Conservation (phyloP, 2,113 vertebrate species). For the Montifringilla adamsi region DNA sequence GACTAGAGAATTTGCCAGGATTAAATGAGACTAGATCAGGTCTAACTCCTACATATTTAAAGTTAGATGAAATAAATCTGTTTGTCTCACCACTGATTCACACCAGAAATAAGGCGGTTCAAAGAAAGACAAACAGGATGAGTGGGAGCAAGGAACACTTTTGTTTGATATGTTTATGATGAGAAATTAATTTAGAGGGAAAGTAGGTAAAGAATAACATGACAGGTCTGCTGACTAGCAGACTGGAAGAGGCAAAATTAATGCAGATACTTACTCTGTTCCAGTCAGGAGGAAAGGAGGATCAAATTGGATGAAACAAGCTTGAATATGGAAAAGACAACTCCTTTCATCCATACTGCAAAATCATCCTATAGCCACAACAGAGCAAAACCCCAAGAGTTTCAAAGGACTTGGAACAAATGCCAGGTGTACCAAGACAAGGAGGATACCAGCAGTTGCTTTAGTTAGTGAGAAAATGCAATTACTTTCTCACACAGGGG, state of each 20-base stretch:
- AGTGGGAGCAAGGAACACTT: not conserved
- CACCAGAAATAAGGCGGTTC: not conserved
- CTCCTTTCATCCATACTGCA: not conserved
- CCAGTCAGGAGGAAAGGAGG: not conserved
- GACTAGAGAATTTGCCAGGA: not conserved
- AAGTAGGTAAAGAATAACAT: not conserved
- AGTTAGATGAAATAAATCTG: slow-evolving; percentile 1
- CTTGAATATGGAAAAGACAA: not conserved
- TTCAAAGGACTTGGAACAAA: not conserved
- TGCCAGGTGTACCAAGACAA: not conserved
- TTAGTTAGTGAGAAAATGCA: not conserved
- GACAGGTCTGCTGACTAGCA: not conserved
- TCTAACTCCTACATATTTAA: not conserved
- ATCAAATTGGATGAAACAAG: not conserved
- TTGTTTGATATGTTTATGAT: not conserved
- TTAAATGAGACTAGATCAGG: not conserved
- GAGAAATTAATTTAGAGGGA: slow-evolving; percentile 18
- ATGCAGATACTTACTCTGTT: not conserved
- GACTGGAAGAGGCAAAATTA: not conserved
- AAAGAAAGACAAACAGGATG: slow-evolving; percentile 27
- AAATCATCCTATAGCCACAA: not conserved
- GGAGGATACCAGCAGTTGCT: not conserved
- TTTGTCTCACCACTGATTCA: slow-evolving; percentile 5
- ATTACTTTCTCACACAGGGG: not conserved
- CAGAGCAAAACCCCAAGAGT: not conserved